These are phyloP conservation scores for Terebella lapidaria DNA, from an alignment of 2,888 invertebrate genomes.

Conservation along the genomic window DNA sequence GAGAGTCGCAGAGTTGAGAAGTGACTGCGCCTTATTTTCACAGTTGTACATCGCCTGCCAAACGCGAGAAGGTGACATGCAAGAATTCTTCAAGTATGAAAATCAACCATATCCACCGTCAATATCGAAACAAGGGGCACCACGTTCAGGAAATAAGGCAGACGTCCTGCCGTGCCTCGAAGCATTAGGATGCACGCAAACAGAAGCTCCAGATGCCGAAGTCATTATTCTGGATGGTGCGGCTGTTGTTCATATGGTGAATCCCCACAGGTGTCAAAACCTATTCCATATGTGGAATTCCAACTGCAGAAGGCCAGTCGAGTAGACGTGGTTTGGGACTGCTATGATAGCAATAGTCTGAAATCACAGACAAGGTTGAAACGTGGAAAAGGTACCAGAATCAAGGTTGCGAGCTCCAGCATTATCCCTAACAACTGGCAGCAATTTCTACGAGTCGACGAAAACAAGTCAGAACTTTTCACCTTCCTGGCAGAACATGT, in stretches of 20 bases:
- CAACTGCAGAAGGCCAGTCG: constrained; percentile 10
- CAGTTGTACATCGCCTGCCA: constrained; percentile 11
- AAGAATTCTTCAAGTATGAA: constrained; percentile 14
- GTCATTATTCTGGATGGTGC: constrained; percentile 3
- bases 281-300: constrained; percentile 9
- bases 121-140: constrained; percentile 5
- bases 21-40: constrained; percentile 8
- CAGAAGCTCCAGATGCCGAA: neutral
- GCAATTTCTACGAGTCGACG: constrained; percentile 15
- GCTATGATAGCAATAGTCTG: constrained; percentile 12
- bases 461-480: constrained; percentile 19
- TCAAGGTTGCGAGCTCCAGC: constrained; percentile 5
- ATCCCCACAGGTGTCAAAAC: too few species aligned
- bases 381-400: constrained; percentile 7
- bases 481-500: constrained; percentile 5
- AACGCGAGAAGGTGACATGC: constrained; percentile 16
- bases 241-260: neutral
- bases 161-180: constrained; percentile 6
- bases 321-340: constrained; percentile 19
- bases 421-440: constrained; percentile 18
- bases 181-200: neutral
- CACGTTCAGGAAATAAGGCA: constrained; percentile 10
- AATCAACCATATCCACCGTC: too few species aligned
- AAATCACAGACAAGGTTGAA: constrained; percentile 5
- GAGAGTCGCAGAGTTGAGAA: constrained; percentile 5